Base-by-base conservation (phyloP, 2,113 vertebrate genomes). In the Platycercus adscitus region DNA sequence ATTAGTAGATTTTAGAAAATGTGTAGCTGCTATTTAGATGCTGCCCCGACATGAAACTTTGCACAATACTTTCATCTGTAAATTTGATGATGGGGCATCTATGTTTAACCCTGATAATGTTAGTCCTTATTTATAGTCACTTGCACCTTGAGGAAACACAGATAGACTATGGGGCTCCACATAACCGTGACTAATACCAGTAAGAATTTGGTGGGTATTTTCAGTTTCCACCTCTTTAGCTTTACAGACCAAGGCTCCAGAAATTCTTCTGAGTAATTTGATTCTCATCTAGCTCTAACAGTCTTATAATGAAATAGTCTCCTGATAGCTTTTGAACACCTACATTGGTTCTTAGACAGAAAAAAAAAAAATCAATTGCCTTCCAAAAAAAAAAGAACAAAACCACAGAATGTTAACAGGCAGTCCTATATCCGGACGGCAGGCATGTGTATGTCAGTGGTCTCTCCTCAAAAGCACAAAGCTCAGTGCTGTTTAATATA, bases 191-290 rank as follows among this genome's bases (percentile, higher is more conserved):
- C 16, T 37, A 6, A 26, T 39, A 55, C 1, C 39, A 49, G 8
- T 52, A 76, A 70, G 44, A 52, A 56, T 28, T 79, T 29, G 3
- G 6, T 63, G 13, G 19, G 9, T 44, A 23, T 71, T 89, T 91
- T 88, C 29, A 21, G 7, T 2, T 76, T 85, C 11, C 23, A 76
- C 0, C 0, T 46, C 16, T 46, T 71, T 73, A 60, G 19, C 2
- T 60, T 31, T 31, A 29, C 1, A 0, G 86, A 52, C 4, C 7
- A 52, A 49, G 10, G 2, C 17, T 86, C 91, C 24, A 86, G 50
- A 81, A 83, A 25, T 18, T 31, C 28, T 65, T 66, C 17, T 71
- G 56, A 58, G n/a, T 23, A 58, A 58, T 24, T 23, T 58, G 33
- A 58, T 58, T 58, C 33, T 35, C 56, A 24, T 35, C n/a, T 58